phyloP scores from a whole-genome alignment of 1,140 invertebrate genomes.

The Caerostris darwini region DNA sequence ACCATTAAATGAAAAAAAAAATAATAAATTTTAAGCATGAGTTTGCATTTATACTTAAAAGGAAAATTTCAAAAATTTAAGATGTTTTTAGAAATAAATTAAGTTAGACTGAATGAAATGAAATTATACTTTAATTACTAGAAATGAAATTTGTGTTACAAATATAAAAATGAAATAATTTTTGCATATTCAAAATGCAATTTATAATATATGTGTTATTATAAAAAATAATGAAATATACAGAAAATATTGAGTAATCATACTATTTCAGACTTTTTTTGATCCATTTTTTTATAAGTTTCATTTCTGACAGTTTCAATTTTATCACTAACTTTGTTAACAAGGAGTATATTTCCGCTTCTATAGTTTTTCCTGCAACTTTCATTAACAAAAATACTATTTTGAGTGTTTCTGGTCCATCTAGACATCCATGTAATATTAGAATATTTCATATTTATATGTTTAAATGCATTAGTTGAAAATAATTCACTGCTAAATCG shows the following conservation, averaged over 20 bases:
- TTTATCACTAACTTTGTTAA: constrained; percentile 36
- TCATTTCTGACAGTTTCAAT: neutral
- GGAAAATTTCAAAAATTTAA: too few species aligned
- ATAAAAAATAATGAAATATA: neutral
- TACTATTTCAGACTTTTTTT: constrained; percentile 68
- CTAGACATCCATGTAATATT: constrained; percentile 13
- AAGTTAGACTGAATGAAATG: neutral
- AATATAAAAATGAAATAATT: neutral
- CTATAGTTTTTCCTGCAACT: constrained; percentile 44
- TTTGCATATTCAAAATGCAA: neutral
- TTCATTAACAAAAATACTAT: neutral
- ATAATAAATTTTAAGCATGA: too few species aligned
- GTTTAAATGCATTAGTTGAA: neutral
- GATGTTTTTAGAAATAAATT: neutral
- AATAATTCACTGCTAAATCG: neutral
- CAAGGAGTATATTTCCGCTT: constrained; percentile 8
- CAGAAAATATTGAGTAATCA: neutral
- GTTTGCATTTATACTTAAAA: too few species aligned
- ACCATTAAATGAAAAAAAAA: too few species aligned
- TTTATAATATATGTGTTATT: neutral
- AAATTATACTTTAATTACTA: neutral
- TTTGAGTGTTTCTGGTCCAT: constrained; percentile 39
- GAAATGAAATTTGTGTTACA: neutral
- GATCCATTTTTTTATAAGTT: constrained; percentile 44
- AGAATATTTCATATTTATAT: neutral